Evolutionary conservation across 2,888 invertebrate species (phyloP), one percentile per base, ranked within the genome.

Genomic region (Chrysolina americana): DNA sequence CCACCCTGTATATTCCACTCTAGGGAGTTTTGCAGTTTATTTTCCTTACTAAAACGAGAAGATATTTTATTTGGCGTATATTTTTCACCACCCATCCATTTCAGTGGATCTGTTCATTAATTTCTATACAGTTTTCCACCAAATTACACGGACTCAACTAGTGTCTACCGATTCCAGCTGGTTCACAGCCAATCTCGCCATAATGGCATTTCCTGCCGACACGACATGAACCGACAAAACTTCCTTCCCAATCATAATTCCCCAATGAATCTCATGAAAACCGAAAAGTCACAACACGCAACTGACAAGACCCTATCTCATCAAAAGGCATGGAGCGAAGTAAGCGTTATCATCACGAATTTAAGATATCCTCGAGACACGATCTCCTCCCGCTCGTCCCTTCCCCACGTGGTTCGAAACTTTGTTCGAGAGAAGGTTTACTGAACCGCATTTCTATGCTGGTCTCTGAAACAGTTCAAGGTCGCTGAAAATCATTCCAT

Each of bases 371-470:
- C 63, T 62, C 47, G 66, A 71, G 71, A 65, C 47, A 64, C 66
- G 66, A 63, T 36, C 59, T 11, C 66, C 71, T 56, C n/a, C 23
- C 53, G 50, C 23, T 48, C 50, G 65, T 17, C 48, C 21, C 48
- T 6, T 11, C 56, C 23, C 36, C 59, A 28, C 59, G 28, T 59
- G 36, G 59, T 11, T 59, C 1, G 59, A 11, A 59, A 59, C 59
- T 23, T 28, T 28, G 59, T 23, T 59, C 28, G 47, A 65, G 59
- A 65, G 41, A 71, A 75, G 72, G 76, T 76, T 74, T 76, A 76
- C 71, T 76, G 76, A 76, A 76, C 76, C 70, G 71, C 62, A 73
- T 72, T 64, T 47, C 65, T 48, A 48, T 70, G 65, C 56, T 36
- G 68, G 66, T 56, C 28, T 28, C 44, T 56, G 65, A 72, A 75